phyloP scores from a whole-genome alignment of 1,140 invertebrate genomes.

The Paraescarpia echinospica region DNA sequence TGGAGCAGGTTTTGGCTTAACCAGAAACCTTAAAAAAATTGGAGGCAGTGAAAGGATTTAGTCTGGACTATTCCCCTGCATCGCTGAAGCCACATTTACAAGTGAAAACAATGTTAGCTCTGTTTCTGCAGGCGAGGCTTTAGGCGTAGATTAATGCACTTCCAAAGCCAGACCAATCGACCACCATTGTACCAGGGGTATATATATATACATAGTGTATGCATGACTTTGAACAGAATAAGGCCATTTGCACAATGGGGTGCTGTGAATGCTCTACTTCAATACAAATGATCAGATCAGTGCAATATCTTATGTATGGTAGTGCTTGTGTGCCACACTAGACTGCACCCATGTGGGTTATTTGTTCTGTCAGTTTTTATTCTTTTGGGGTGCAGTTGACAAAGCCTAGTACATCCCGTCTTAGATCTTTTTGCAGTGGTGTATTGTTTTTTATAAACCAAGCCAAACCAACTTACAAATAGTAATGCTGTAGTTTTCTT shows the following conservation, averaged over 20 bases:
- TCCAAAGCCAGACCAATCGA: no score
- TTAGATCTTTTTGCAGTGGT: not conserved
- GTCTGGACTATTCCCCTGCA: not conserved
- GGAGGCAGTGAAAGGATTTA: not conserved
- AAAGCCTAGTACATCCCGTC: no score
- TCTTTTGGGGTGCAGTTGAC: no score
- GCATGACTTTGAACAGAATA: not conserved
- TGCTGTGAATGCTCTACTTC: not conserved
- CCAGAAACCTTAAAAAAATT: not conserved
- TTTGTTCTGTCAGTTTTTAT: not conserved
- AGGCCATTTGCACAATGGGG: not conserved
- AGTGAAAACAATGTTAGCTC: not conserved
- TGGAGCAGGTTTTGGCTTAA: not conserved
- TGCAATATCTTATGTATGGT: not conserved
- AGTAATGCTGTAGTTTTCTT: not conserved
- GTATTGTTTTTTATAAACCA: not conserved
- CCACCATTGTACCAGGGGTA: not conserved
- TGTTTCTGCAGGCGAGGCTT: not conserved
- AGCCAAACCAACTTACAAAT: not conserved
- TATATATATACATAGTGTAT: not conserved
- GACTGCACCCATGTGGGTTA: not conserved
- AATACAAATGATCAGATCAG: not conserved
- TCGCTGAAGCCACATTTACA: not conserved
- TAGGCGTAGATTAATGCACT: not conserved
- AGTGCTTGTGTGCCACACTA: not conserved